These are phyloP conservation scores for Tetraneura akinire DNA, from an alignment of 1,140 invertebrate genomes.

Conservation along the genomic window DNA sequence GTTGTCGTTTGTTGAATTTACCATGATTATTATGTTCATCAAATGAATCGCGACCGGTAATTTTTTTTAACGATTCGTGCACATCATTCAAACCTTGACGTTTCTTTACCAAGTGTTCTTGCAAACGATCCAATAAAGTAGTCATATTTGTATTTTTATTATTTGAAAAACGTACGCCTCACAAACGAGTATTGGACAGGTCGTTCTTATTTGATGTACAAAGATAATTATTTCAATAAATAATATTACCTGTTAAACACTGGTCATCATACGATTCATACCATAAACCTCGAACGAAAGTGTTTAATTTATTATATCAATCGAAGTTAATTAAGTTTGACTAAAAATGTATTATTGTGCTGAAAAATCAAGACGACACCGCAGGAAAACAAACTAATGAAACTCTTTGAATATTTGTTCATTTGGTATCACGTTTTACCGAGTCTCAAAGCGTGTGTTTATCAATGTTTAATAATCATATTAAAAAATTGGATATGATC, in stretches of 20 bases:
- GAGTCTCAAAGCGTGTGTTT: conserved; percentile 26
- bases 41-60: conserved; percentile 45
- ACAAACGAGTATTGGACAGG: background rate
- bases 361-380: background rate
- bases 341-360: background rate
- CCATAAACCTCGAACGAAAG: background rate
- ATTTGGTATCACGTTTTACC: background rate
- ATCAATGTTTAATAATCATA: background rate
- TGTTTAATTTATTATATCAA: background rate
- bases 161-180: no score
- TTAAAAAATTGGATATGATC: background rate
- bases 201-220: background rate
- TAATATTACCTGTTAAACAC: background rate
- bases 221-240: background rate
- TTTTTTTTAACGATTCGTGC: conserved; percentile 43
- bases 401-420: conserved; percentile 31
- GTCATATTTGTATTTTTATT: conserved; percentile 12
- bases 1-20: conserved; percentile 43
- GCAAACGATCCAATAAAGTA: conserved; percentile 40
- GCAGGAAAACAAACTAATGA: conserved; percentile 3
- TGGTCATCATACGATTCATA: background rate
- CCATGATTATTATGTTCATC: conserved; percentile 41
- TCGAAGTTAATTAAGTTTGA: background rate
- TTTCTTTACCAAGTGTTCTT: conserved; percentile 44
- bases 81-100: conserved; percentile 44